phyloP scores from a whole-genome alignment of 2,113 vertebrate species.

The Sander lucioperca region DNA sequence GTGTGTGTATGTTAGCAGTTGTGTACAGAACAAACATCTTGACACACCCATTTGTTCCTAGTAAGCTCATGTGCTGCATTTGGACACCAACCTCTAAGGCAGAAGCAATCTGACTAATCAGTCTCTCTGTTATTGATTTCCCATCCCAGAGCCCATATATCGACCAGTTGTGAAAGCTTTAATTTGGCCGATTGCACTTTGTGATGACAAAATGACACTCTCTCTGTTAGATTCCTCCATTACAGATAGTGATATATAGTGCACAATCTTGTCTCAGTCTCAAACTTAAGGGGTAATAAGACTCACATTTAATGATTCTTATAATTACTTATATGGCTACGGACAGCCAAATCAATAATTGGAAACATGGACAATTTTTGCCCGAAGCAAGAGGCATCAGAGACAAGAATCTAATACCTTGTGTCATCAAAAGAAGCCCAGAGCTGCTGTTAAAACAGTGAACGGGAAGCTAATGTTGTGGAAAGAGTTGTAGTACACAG shows the following conservation, averaged over 20 bases:
- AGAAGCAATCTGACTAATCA: slow-evolving; percentile 8
- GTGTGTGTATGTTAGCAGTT: neutral
- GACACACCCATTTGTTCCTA: slow-evolving; percentile 6
- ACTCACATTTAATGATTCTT: slow-evolving; percentile 27
- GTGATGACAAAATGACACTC: slow-evolving; percentile 25
- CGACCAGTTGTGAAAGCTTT: slow-evolving; percentile 17
- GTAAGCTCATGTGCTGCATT: neutral
- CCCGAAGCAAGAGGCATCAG: slow-evolving; percentile 9
- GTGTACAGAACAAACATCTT: neutral
- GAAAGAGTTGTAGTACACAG: neutral
- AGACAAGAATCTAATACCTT: slow-evolving; percentile 21
- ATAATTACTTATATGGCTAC: slow-evolving; percentile 27
- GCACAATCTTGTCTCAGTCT: neutral
- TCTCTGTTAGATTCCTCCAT: neutral
- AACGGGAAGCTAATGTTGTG: slow-evolving; percentile 21
- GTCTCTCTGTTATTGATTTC: slow-evolving; percentile 30
- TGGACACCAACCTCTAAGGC: neutral
- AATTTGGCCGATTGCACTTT: slow-evolving; percentile 31
- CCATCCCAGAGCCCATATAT: slow-evolving; percentile 2
- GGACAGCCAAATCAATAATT: slow-evolving; percentile 41
- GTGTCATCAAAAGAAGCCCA: slow-evolving; percentile 9
- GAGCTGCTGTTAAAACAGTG: neutral
- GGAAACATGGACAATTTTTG: slow-evolving; percentile 25
- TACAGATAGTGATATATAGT: neutral
- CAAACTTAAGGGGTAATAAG: slow-evolving; percentile 19